A percentile compares a stretch with the other conserved stretches of the same genome.
These are phyloP conservation scores for Tympanoctomys barrerae DNA, from an alignment of 2,797 vertebrate genomes.

Conservation along the genomic window DNA sequence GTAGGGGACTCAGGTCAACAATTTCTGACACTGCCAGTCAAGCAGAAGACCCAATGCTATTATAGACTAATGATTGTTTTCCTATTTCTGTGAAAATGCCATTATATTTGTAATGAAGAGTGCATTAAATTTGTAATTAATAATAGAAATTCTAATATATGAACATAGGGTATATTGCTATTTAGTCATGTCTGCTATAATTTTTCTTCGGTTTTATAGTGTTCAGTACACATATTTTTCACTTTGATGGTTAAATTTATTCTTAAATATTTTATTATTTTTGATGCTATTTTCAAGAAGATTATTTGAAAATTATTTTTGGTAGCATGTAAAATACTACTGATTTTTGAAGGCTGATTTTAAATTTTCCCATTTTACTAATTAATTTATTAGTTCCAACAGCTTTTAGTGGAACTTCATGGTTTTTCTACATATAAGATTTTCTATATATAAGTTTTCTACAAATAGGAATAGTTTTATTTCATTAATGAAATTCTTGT, in stretches of 20 bases:
- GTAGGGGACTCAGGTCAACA: too few species aligned
- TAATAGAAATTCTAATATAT: neutral
- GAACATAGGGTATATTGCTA: neutral
- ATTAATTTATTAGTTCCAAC: neutral
- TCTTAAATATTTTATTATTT: neutral
- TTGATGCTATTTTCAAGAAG: neutral
- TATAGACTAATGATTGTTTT: neutral
- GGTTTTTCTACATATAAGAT: neutral
- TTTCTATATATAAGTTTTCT: neutral
- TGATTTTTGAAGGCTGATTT: neutral
- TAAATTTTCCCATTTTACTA: neutral
- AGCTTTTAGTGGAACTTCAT: neutral
- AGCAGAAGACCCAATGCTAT: too few species aligned
- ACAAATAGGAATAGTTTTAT: neutral
- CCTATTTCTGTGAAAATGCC: neutral
- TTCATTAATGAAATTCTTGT: neutral
- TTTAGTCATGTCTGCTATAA: neutral
- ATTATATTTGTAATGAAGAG: neutral
- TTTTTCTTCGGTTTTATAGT: neutral
- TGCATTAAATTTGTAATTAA: neutral
- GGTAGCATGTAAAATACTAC: neutral
- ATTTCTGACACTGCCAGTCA: too few species aligned
- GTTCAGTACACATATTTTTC: neutral
- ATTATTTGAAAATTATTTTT: neutral
- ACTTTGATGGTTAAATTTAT: neutral